Evolutionary conservation across 2,113 vertebrate genomes (phyloP).

Genomic region (Potamarius usumacintae): DNA sequence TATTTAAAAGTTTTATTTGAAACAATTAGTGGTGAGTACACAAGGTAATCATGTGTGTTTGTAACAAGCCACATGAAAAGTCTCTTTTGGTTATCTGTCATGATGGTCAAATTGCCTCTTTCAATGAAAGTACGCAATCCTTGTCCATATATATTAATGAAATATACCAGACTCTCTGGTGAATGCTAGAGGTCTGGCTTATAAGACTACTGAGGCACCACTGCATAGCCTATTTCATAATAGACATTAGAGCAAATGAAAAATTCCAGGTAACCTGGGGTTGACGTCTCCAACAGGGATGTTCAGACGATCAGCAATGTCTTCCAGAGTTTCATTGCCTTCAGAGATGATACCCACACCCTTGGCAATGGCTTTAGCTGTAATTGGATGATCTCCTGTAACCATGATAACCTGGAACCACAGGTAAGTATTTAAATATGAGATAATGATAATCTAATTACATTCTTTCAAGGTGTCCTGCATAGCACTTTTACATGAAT

Average conservation of each 20-base stretch:
- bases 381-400: conserved; percentile 92
- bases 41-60: no score
- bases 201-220: background rate
- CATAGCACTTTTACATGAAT: background rate
- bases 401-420: conserved; percentile 88
- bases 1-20: no score
- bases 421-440: background rate
- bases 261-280: conserved; percentile 73
- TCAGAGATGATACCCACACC: conserved; percentile 93
- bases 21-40: no score
- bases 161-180: background rate
- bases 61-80: no score
- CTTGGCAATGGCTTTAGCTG: conserved; percentile 91
- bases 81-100: no score
- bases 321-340: conserved; percentile 90
- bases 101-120: background rate
- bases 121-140: background rate
- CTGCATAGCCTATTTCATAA: background rate
- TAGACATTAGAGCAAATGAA: background rate
- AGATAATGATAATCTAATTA: background rate
- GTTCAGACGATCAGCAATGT: conserved; percentile 86
- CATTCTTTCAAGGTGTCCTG: background rate
- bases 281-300: conserved; percentile 86
- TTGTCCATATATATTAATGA: background rate
- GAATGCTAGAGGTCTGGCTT: background rate